These are phyloP conservation scores for Amphiprion ocellaris DNA, from an alignment of 2,113 vertebrate species.

Conservation along the genomic window DNA sequence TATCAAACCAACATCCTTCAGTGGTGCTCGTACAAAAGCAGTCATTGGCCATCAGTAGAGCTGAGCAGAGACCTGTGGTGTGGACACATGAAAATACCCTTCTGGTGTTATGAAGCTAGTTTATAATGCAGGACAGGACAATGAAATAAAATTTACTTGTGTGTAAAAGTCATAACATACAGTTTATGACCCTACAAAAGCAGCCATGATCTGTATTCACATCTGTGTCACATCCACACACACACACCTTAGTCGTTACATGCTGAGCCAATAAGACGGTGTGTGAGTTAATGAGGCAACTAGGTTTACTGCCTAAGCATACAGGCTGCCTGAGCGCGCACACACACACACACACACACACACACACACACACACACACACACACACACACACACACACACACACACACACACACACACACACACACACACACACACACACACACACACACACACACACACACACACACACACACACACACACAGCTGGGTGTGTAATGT, in stretches of 20 bases:
- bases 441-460: too few species aligned
- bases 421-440: conserved; percentile 33
- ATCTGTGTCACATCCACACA: conserved; percentile 6
- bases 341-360: conserved; percentile 33
- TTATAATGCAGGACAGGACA: conserved; percentile 43
- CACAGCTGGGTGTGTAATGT: conserved; percentile 64
- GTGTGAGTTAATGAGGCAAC: conserved; percentile 65
- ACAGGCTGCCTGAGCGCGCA: conserved; percentile 22
- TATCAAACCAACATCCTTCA: too few species aligned
- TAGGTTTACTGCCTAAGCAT: conserved; percentile 53
- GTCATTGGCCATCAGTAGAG: background rate
- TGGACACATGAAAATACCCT: conserved; percentile 18
- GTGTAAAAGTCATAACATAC: conserved; percentile 62
- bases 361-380: too few species aligned
- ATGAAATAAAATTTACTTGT: conserved; percentile 59
- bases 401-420: conserved; percentile 28
- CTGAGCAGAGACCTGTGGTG: conserved; percentile 4
- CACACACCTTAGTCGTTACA: conserved; percentile 51
- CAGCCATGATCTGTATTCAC: conserved; percentile 47
- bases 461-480: conserved; percentile 8
- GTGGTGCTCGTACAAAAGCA: background rate
- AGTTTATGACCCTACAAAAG: conserved; percentile 48
- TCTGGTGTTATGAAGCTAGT: conserved; percentile 37
- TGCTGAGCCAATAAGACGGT: conserved; percentile 40
- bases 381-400: too few species aligned